Percentiles rank a stretch among this genome's conserved stretches.
These are phyloP conservation scores for Nudaria mundana DNA, from an alignment of 2,888 invertebrate species.

Conservation along the genomic window DNA sequence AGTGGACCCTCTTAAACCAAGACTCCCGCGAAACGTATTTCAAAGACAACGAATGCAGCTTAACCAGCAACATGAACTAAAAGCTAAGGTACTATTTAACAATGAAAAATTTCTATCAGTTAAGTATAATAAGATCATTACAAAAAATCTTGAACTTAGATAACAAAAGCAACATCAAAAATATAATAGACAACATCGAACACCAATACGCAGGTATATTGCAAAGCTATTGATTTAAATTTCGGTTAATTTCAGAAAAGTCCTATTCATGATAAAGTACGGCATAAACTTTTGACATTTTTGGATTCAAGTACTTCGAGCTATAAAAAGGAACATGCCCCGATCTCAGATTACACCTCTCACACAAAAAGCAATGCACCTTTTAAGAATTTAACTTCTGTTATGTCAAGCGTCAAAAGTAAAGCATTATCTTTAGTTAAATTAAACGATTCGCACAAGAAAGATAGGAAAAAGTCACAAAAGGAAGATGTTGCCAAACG, in stretches of 20 bases:
- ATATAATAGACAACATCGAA: too few relatives aligned
- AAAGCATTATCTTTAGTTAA: constrained; percentile 77
- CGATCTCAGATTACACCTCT: constrained; percentile 49
- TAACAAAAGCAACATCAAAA: too few relatives aligned
- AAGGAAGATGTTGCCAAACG: constrained; percentile 52
- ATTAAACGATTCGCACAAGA: constrained; percentile 48
- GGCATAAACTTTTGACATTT: constrained; percentile 67
- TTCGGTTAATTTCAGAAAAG: constrained; percentile 78
- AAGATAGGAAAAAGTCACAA: constrained; percentile 39
- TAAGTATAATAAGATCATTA: too few relatives aligned
- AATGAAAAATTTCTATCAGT: too few relatives aligned
- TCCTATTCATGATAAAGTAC: constrained; percentile 66
- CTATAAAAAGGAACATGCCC: constrained; percentile 34
- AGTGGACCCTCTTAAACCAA: constrained; percentile 83
- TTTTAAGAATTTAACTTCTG: constrained; percentile 61
- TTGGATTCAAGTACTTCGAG: constrained; percentile 58
- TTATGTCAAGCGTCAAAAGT: constrained; percentile 76
- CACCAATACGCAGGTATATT: too few relatives aligned
- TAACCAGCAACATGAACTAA: constrained; percentile 78
- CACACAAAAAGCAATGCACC: constrained; percentile 49
- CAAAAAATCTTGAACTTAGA: neutral
- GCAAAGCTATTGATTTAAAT: too few relatives aligned
- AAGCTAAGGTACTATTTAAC: constrained; percentile 83
- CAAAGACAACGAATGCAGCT: constrained; percentile 80
- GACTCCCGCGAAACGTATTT: constrained; percentile 78